Evolutionary conservation across 2,797 vertebrate species (phyloP).

Genomic region (Dipus sagitta): DNA sequence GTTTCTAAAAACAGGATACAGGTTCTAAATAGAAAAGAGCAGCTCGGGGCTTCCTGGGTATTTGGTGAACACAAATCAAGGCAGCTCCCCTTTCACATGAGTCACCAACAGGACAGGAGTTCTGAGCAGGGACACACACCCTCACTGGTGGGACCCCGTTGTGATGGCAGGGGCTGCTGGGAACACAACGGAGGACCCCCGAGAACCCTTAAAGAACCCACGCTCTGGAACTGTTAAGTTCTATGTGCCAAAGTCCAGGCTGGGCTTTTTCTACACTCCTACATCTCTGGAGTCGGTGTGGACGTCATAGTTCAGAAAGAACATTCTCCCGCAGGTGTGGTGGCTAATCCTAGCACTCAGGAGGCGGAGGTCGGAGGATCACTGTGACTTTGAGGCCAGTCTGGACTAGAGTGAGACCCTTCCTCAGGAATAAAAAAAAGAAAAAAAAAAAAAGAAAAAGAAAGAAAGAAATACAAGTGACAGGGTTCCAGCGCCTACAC

Average conservation of each 20-base stretch:
- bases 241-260: conserved; percentile 53
- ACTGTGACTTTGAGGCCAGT: too few relatives aligned
- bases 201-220: conserved; percentile 54
- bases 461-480: not conserved
- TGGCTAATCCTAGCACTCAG: too few relatives aligned
- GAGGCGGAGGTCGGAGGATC: too few relatives aligned
- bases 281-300: conserved; percentile 62
- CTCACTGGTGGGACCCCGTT: not conserved
- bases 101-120: not conserved
- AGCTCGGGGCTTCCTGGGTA: not conserved
- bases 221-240: conserved; percentile 70
- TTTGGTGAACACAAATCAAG: not conserved
- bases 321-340: not conserved
- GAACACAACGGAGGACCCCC: conserved; percentile 14
- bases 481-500: not conserved
- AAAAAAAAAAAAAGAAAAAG: not conserved
- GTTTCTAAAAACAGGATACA: not conserved
- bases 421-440: too few relatives aligned
- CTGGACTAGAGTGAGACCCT: too few relatives aligned
- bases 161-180: not conserved
- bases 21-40: conserved; percentile 46
- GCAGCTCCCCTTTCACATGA: not conserved
- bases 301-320: conserved; percentile 64
- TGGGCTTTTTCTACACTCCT: conserved; percentile 59
- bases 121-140: not conserved